Evolutionary conservation across 2,888 invertebrate genomes (phyloP), one percentile per base, ranked within the genome.

Genomic region (Mythimna loreyi): DNA sequence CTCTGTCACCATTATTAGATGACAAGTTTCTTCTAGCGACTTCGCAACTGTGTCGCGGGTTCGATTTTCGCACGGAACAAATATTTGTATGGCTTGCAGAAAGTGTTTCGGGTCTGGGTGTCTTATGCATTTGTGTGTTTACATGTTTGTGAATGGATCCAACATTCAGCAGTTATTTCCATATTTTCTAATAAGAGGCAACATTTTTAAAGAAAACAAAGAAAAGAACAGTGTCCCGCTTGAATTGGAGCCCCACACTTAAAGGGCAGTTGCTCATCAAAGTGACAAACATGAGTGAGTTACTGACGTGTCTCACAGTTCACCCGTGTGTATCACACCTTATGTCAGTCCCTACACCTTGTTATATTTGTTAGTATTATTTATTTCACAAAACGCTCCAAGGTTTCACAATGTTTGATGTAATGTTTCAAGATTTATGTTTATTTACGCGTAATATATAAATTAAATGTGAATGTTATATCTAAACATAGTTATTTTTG

Each of bases 341-440:
- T 82, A 86, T 78, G 81, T 80, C 65, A 67, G 50, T 50, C 53
- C 56, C 63, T 67, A 71, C 65, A 57, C 55, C 60, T 33, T 62
- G 65, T 66, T 43, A 50, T 43, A 33, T 5, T 8, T 28, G 62
- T 66, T 47, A 62, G n/a, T 66, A 72, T 55, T 67, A 74, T 79
- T 82, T 70, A 73, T 73, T 79, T 77, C 45, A 74, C 76, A 72
- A 75, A 78, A 75, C 45, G 57, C 67, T 72, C 62, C 81, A 81
- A 83, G 82, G 74, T 59, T 75, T 63, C 67, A 47, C 13, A 53
- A 43, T 67, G 66, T 78, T 78, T 79, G 69, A 81, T 73, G 74
- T 81, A 19, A 60, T 50, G 62, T 59, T 60, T 66, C 36, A 33
- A 81, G 78, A 77, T 77, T 57, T 40, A 77, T 71, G 60, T 53